Evolutionary conservation across 2,888 invertebrate species (phyloP).

Genomic region (Machimus atricapillus): DNA sequence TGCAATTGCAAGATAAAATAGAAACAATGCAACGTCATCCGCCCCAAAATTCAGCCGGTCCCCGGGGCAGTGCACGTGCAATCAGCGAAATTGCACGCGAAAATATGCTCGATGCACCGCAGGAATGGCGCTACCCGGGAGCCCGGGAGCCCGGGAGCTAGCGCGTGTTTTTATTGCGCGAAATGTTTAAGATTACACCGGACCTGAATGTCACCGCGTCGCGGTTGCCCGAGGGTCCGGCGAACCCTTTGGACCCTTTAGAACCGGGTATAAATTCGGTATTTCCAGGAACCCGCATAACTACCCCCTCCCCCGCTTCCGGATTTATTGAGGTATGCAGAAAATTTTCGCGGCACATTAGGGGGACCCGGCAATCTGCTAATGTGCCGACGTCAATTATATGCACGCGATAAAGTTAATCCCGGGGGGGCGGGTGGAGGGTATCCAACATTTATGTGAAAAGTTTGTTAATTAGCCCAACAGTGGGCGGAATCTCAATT

Average conservation of each 20-base stretch:
- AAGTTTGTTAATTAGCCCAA: conserved; percentile 8
- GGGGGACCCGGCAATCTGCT: conserved; percentile 17
- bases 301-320: no score
- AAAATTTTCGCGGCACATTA: conserved; percentile 17
- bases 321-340: background rate
- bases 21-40: background rate
- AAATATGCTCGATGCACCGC: background rate
- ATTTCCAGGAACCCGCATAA: background rate
- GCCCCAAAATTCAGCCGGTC: background rate
- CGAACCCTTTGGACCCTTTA: background rate
- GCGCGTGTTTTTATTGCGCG: background rate
- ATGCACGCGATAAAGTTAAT: conserved; percentile 28
- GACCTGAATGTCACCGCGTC: background rate
- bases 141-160: background rate
- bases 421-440: background rate
- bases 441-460: conserved; percentile 10
- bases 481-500: background rate
- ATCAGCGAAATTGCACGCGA: background rate
- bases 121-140: background rate
- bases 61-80: background rate
- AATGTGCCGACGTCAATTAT: conserved; percentile 24
- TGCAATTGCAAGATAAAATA: background rate
- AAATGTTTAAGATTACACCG: background rate
- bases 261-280: background rate
- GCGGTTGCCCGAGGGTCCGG: background rate